phyloP scores from a whole-genome alignment of 1,140 invertebrate species.

The Eriocheir sinensis region DNA sequence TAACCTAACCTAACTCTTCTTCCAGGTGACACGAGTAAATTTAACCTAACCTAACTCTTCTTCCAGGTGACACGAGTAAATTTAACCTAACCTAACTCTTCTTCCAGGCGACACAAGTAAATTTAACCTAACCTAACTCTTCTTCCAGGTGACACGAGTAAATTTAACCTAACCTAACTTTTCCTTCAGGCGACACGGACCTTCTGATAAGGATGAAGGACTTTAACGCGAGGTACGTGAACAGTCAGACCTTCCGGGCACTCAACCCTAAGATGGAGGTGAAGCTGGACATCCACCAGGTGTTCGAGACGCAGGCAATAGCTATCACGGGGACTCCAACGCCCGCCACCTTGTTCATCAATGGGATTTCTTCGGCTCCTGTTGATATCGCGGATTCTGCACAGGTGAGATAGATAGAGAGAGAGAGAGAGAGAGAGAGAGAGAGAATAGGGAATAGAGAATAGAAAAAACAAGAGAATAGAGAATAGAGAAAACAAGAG shows the following conservation, averaged over 20 bases:
- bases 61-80: too few species aligned
- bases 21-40: too few species aligned
- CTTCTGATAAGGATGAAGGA: slow-evolving; percentile 33
- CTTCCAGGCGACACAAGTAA: too few species aligned
- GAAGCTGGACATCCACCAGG: not conserved
- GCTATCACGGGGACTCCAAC: not conserved
- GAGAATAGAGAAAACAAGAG: too few species aligned
- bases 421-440: slow-evolving; percentile 20
- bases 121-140: too few species aligned
- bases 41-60: too few species aligned
- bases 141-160: too few species aligned
- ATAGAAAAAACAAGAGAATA: too few species aligned
- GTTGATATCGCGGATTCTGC: slow-evolving; percentile 31
- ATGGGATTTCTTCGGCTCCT: not conserved
- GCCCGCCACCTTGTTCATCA: slow-evolving; percentile 30
- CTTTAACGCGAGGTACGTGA: slow-evolving; percentile 35
- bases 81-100: too few species aligned
- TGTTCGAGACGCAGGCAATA: slow-evolving; percentile 40
- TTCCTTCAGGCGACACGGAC: not conserved
- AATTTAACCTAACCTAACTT: not conserved
- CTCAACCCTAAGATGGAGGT: slow-evolving; percentile 5
- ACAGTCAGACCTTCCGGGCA: not conserved
- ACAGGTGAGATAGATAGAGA: slow-evolving; percentile 24
- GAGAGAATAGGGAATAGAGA: too few species aligned
- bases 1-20: too few species aligned